Evolutionary conservation across 2,113 vertebrate genomes (phyloP), one percentile per base, ranked within the genome.

Genomic region (Chloroceryle aenea): DNA sequence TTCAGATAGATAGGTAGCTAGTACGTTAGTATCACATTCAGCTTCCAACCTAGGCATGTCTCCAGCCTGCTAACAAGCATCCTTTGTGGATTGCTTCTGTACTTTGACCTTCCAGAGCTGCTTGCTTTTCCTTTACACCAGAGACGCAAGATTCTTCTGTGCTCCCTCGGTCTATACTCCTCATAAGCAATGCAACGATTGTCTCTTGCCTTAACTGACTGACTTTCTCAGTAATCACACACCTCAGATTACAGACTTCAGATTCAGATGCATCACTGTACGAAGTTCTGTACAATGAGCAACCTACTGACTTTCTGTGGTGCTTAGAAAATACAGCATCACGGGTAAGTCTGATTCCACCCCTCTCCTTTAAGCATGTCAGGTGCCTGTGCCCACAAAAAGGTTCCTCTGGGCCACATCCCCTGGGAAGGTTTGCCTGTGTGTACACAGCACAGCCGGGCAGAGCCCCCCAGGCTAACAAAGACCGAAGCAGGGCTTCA

Each of bases 211-310:
- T 79, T 52, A 91, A 77, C 42, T 82, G 92, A 50, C 61, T 80
- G 67, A 80, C 56, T 69, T 93, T 74, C 83, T 95, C 90, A 93
- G 71, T 79, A 85, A 94, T 88, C 62, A 87, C 82, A 85, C 19
- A 91, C n/a, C 50, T 89, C 34, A 85, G 68, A 90, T 78, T 48
- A 62, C 69, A 83, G 86, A 86, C 80, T 83, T 74, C 36, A 77
- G 58, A 40, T 83, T 91, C 74, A 77, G 72, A 85, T 76, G 56
- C 55, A 90, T 48, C 16, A 4, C 55, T 73, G 53, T 75, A 38
- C 11, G 43, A 95, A 85, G 66, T 86, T 55, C 64, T 40, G 62
- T 4, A 18, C 78, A 89, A 94, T 20, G 12, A 83, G 72, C 74
- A 83, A 93, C 26, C 83, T 76, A 66, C 80, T 66, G 90, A 45